A percentile compares a stretch with the other conserved stretches of the same genome.
phyloP scores from a whole-genome alignment of 2,888 invertebrate species.

The Cephus nigrinus region DNA sequence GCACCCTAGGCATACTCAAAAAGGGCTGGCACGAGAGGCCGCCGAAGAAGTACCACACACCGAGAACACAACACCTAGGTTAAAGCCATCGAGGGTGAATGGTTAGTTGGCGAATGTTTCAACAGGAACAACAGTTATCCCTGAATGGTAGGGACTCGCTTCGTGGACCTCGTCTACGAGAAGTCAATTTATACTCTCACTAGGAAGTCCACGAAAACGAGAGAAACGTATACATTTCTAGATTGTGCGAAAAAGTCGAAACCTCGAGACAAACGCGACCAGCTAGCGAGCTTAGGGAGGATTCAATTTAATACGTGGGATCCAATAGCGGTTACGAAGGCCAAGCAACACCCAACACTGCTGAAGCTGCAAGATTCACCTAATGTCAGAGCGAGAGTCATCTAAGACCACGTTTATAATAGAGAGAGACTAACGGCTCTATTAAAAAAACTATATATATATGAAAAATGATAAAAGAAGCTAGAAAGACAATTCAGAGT shows the following conservation, averaged over 20 bases:
- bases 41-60: background rate
- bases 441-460: background rate
- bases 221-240: background rate
- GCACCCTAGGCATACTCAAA: slow-evolving; percentile 54
- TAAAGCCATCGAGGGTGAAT: background rate
- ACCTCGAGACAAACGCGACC: background rate
- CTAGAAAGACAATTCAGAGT: background rate
- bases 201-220: background rate
- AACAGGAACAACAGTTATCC: background rate
- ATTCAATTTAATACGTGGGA: slow-evolving; percentile 15
- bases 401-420: background rate
- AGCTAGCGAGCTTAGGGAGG: background rate
- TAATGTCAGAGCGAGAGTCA: background rate
- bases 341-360: slow-evolving; percentile 49
- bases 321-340: slow-evolving; percentile 55
- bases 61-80: slow-evolving; percentile 4
- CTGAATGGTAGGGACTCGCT: background rate
- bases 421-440: background rate
- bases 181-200: background rate
- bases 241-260: background rate
- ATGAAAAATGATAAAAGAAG: background rate
- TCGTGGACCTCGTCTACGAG: background rate
- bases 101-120: background rate
- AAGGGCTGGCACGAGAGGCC: slow-evolving; percentile 30
- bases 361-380: slow-evolving; percentile 13